These are phyloP conservation scores for Bradysia coprophila DNA, from an alignment of 1,140 invertebrate genomes.

Conservation along the genomic window DNA sequence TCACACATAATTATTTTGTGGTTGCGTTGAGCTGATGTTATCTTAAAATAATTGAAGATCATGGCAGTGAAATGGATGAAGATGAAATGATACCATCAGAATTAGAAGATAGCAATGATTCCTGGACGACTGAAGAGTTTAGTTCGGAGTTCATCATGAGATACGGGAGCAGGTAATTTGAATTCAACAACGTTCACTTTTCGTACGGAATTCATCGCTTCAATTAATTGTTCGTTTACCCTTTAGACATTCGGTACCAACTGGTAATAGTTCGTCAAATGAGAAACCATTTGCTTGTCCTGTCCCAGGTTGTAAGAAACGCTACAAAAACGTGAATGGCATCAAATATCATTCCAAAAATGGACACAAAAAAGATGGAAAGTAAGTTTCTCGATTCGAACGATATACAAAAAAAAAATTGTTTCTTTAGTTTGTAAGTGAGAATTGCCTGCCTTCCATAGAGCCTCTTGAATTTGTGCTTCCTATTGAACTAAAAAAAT, in stretches of 20 bases:
- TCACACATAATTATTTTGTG: too few relatives aligned
- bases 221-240: background rate
- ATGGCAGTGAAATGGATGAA: constrained; percentile 45
- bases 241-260: constrained; percentile 19
- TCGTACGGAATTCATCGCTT: constrained; percentile 3
- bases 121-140: constrained; percentile 62
- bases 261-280: constrained; percentile 25
- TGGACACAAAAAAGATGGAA: constrained; percentile 64
- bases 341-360: constrained; percentile 76
- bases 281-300: constrained; percentile 68
- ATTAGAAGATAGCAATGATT: constrained; percentile 61
- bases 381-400: constrained; percentile 51
- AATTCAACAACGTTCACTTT: background rate
- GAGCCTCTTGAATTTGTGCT: too few relatives aligned
- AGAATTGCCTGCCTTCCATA: too few relatives aligned
- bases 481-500: too few relatives aligned
- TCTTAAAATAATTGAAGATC: constrained; percentile 3
- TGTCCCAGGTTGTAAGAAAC: constrained; percentile 66
- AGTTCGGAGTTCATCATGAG: constrained; percentile 55
- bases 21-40: too few relatives aligned
- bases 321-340: constrained; percentile 76
- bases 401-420: constrained; percentile 54
- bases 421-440: too few relatives aligned
- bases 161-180: constrained; percentile 45
- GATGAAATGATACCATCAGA: constrained; percentile 40